phyloP scores from a whole-genome alignment of 1,140 invertebrate genomes.

The Melitaea cinxia region DNA sequence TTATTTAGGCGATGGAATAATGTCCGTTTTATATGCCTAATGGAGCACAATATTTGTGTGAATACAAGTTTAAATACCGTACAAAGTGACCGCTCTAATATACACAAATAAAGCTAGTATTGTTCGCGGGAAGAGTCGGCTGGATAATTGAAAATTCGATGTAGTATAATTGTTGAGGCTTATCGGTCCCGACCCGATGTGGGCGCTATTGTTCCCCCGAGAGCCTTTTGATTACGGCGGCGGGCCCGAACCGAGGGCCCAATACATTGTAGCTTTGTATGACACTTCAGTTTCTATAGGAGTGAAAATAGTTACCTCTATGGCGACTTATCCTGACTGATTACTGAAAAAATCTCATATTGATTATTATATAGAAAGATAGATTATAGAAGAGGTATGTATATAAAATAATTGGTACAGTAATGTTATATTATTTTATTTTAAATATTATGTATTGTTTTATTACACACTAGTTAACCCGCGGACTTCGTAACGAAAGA shows the following conservation, averaged over 20 bases:
- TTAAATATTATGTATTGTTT: too few relatives aligned
- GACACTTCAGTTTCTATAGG: conserved; percentile 73
- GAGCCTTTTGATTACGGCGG: conserved; percentile 77
- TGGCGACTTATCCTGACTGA: conserved; percentile 30
- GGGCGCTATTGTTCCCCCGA: conserved; percentile 78
- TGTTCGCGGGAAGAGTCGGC: conserved; percentile 71
- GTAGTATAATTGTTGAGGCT: conserved; percentile 80
- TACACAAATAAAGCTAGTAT: conserved; percentile 77
- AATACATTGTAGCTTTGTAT: conserved; percentile 77
- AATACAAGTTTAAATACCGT: conserved; percentile 59
- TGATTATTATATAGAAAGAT: too few relatives aligned
- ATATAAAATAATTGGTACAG: too few relatives aligned
- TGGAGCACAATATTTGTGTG: conserved; percentile 29
- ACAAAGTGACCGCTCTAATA: conserved; percentile 77
- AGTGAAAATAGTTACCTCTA: conserved; percentile 60
- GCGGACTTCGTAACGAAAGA: too few relatives aligned
- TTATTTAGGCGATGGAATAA: conserved; percentile 9
- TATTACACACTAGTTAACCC: too few relatives aligned
- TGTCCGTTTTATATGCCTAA: conserved; percentile 15
- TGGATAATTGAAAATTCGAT: conserved; percentile 81
- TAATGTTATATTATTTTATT: too few relatives aligned
- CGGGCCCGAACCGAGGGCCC: conserved; percentile 57
- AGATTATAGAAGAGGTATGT: too few relatives aligned
- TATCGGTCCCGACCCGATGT: conserved; percentile 75
- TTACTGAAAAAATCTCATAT: conserved; percentile 23